Evolutionary conservation across 2,113 vertebrate genomes (phyloP), one percentile per base, ranked within the genome.

Genomic region (Apaloderma vittatum): DNA sequence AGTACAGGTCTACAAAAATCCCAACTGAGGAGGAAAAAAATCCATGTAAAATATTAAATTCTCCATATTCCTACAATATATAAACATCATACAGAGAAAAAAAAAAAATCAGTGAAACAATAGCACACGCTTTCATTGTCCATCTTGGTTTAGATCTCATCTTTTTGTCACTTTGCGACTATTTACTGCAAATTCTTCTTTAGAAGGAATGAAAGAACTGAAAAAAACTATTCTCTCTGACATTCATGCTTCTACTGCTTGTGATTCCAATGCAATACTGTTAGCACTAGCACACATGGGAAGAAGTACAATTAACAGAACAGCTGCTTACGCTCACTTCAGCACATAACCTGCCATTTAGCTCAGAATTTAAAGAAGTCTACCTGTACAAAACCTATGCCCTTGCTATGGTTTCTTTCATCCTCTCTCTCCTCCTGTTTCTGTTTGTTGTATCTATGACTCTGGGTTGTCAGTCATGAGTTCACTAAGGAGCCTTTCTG

Each of bases 271-370:
- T 62, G 36, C 23, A 86, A 55, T 51, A 45, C 16, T 63, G 11
- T 76, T 76, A 91, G 58, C 27, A 72, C 10, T 62, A 58, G 46
- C 22, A 61, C 67, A 90, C 66, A 82, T 17, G 45, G 45, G 73
- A 94, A 90, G 74, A 46, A 89, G 65, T 21, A 71, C 83, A 94
- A 84, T 88, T 90, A 95, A 63, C 54, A 91, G 68, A 97, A 94
- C 91, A 95, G 77, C 40, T 96, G 80, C 57, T 95, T 75, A 62
- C 20, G 51, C 26, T 89, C 91, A 79, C n/a, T 90, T 20, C 8
- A 48, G 52, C 20, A 61, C 46, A 52, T 79, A 75, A 91, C 29
- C 20, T 95, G 84, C 71, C 59, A 84, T 73, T 96, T 91, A 79
- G 61, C 32, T 88, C 55, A 54, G 55, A 91, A 95, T 84, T 87